Evolutionary conservation across 2,113 vertebrate genomes (phyloP).

Genomic region (Chloropsis hardwickii): DNA sequence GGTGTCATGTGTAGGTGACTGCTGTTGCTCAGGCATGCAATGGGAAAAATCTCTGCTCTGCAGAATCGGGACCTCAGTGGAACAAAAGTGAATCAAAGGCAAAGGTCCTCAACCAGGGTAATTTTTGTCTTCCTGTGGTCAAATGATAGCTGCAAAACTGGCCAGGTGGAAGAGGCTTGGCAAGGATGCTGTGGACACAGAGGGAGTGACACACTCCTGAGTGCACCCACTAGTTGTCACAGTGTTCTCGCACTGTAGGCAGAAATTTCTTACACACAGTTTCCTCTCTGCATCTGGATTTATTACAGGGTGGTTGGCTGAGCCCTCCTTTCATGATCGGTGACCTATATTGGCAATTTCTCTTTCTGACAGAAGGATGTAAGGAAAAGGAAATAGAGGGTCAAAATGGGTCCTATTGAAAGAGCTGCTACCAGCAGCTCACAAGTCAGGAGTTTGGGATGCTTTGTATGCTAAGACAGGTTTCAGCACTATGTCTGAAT

Average conservation of each 20-base stretch:
- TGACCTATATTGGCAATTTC: background rate
- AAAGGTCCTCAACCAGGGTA: background rate
- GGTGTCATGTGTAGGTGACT: background rate
- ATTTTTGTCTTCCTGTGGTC: background rate
- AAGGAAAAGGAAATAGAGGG: background rate
- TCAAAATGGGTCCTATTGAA: background rate
- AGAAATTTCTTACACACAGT: background rate
- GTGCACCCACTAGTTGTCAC: background rate
- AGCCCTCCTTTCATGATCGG: background rate
- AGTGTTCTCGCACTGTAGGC: background rate
- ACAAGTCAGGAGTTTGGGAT: background rate
- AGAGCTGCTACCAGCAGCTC: background rate
- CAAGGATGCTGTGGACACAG: background rate
- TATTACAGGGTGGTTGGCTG: background rate
- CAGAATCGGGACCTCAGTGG: background rate
- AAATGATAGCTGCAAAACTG: background rate
- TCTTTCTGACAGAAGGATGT: background rate
- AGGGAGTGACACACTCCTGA: background rate
- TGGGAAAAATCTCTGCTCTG: background rate
- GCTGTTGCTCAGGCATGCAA: background rate
- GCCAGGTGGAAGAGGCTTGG: background rate
- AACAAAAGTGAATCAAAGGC: background rate
- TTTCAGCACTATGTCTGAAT: background rate
- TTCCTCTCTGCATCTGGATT: background rate
- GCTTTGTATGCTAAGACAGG: background rate